phyloP scores from a whole-genome alignment of 1,140 invertebrate species.

The Apis dorsata region DNA sequence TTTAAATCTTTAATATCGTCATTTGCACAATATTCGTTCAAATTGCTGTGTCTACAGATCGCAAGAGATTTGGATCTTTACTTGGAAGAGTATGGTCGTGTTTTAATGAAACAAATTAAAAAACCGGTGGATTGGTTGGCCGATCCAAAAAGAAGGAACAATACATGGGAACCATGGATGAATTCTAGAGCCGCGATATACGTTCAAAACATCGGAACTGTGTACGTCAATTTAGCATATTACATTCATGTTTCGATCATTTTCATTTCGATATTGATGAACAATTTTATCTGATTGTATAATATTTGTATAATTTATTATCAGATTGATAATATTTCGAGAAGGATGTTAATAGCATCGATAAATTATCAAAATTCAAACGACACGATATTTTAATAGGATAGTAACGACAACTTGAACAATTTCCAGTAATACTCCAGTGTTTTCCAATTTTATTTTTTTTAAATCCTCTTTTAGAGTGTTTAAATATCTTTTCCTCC shows the following conservation, averaged over 20 bases:
- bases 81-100: constrained; percentile 73
- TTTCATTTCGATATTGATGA: constrained; percentile 59
- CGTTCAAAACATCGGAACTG: constrained; percentile 61
- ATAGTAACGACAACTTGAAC: neutral
- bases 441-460: too few species aligned
- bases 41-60: constrained; percentile 59
- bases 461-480: too few species aligned
- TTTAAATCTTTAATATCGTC: too few species aligned
- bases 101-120: constrained; percentile 71
- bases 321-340: neutral
- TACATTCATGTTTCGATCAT: constrained; percentile 69
- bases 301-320: neutral
- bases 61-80: constrained; percentile 74
- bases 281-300: constrained; percentile 61
- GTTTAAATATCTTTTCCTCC: too few species aligned
- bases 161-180: constrained; percentile 79
- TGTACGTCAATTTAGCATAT: constrained; percentile 60
- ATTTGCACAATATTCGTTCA: too few species aligned
- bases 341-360: neutral
- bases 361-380: neutral
- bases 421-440: neutral
- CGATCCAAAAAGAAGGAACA: constrained; percentile 78
- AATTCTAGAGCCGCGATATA: constrained; percentile 53
- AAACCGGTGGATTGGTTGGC: constrained; percentile 75
- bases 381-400: neutral